These are phyloP conservation scores for Thamnophis elegans DNA, from an alignment of 2,797 vertebrate genomes.

Conservation along the genomic window DNA sequence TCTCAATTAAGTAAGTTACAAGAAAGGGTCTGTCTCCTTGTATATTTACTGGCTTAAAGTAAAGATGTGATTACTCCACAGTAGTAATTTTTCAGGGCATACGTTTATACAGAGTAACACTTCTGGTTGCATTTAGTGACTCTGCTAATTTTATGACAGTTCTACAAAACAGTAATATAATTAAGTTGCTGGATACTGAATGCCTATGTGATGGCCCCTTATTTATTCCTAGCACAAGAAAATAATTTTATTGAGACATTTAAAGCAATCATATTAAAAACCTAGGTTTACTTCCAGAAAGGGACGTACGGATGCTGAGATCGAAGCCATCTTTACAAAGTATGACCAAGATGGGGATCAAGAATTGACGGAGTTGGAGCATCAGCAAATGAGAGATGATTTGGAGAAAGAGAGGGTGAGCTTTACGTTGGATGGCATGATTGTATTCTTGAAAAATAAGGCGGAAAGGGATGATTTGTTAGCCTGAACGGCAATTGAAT, in stretches of 20 bases:
- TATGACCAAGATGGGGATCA: conserved; percentile 97
- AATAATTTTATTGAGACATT: background rate
- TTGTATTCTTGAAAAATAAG: background rate
- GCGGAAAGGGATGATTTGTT: background rate
- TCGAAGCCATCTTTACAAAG: conserved; percentile 97
- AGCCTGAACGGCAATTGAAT: background rate
- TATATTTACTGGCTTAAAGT: background rate
- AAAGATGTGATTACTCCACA: background rate
- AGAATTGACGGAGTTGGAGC: conserved; percentile 92
- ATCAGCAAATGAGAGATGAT: conserved; percentile 98
- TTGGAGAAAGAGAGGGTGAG: conserved; percentile 95
- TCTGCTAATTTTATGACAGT: background rate
- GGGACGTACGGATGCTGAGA: conserved; percentile 94
- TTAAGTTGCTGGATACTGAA: background rate
- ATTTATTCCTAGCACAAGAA: background rate
- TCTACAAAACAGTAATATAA: background rate
- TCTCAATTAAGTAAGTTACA: background rate
- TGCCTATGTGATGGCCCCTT: background rate
- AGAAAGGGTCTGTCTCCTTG: background rate
- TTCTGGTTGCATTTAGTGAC: background rate
- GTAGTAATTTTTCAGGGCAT: background rate
- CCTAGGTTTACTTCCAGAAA: conserved; percentile 75
- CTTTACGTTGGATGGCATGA: background rate
- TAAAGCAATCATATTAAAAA: background rate
- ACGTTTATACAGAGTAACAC: background rate